A percentile compares a stretch with the other conserved stretches of the same genome.
Evolutionary conservation across 2,888 invertebrate species (phyloP).

Genomic region (Caenorhabditis panamensis): DNA sequence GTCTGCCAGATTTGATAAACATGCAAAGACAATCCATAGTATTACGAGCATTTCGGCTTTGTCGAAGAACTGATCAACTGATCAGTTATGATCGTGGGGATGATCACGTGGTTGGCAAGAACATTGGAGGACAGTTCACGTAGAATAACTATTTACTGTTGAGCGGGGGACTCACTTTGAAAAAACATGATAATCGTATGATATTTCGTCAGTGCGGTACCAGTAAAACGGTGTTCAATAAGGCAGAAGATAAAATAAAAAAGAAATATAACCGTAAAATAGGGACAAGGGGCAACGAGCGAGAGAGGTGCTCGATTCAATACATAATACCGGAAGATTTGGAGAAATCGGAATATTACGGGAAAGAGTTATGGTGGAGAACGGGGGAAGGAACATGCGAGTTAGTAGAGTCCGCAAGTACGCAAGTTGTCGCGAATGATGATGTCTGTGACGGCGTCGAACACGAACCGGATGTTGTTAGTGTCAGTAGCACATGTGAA

Average conservation of each 20-base stretch:
- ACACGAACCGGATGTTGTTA: slow-evolving; percentile 99
- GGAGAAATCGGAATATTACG: slow-evolving; percentile 7
- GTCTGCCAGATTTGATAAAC: not conserved
- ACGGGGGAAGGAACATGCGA: slow-evolving; percentile 21
- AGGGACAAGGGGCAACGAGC: not conserved
- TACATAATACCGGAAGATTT: slow-evolving; percentile 21
- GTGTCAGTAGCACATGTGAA: slow-evolving; percentile 99
- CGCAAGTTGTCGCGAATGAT: slow-evolving; percentile 99
- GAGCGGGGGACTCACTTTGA: not conserved
- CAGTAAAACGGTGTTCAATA: slow-evolving; percentile 37
- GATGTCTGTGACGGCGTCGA: slow-evolving; percentile 99
- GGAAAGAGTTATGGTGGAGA: not conserved
- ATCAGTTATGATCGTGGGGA: not conserved
- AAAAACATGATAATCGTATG: slow-evolving; percentile 12
- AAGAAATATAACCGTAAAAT: slow-evolving; percentile 16
- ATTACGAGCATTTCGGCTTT: slow-evolving; percentile 12
- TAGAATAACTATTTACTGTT: slow-evolving; percentile 17
- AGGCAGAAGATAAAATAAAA: slow-evolving; percentile 19
- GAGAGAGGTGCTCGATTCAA: slow-evolving; percentile 9
- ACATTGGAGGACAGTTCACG: slow-evolving; percentile 1
- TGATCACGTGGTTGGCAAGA: not conserved
- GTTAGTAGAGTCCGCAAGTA: slow-evolving; percentile 97
- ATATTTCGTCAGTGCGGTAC: slow-evolving; percentile 29
- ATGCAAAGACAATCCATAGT: slow-evolving; percentile 28
- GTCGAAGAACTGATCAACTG: not conserved